These are phyloP conservation scores for Lucilia sericata DNA, from an alignment of 1,140 invertebrate species.

Conservation along the genomic window DNA sequence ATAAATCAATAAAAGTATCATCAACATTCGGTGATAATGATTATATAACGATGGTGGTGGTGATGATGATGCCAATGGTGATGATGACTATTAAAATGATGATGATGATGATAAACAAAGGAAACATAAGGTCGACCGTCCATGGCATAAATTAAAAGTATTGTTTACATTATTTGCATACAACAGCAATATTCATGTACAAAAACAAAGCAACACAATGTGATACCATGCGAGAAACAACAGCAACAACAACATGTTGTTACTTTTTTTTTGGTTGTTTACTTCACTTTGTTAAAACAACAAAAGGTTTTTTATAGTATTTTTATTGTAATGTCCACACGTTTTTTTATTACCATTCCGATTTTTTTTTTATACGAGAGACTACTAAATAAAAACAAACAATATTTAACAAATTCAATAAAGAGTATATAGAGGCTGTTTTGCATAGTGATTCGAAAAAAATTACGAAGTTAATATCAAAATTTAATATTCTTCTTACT, in stretches of 20 bases:
- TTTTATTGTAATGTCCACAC: no score
- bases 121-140: not conserved
- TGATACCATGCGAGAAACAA: not conserved
- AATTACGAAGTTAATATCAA: no score
- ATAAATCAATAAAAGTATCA: not conserved
- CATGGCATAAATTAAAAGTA: conserved; percentile 2
- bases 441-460: no score
- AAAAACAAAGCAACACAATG: not conserved
- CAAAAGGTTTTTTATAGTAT: not conserved
- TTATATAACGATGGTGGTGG: not conserved
- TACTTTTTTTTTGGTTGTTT: not conserved
- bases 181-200: not conserved
- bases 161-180: conserved; percentile 7
- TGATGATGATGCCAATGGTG: not conserved
- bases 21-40: not conserved
- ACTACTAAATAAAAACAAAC: no score
- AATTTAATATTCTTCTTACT: no score
- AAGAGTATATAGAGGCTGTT: no score
- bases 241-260: not conserved
- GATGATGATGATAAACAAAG: not conserved
- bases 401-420: no score
- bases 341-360: no score
- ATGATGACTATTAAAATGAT: not conserved
- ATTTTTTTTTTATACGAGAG: no score
- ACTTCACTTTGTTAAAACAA: not conserved